Base-by-base conservation (phyloP, 2,888 invertebrate genomes). In the Mylabris sibirica region DNA sequence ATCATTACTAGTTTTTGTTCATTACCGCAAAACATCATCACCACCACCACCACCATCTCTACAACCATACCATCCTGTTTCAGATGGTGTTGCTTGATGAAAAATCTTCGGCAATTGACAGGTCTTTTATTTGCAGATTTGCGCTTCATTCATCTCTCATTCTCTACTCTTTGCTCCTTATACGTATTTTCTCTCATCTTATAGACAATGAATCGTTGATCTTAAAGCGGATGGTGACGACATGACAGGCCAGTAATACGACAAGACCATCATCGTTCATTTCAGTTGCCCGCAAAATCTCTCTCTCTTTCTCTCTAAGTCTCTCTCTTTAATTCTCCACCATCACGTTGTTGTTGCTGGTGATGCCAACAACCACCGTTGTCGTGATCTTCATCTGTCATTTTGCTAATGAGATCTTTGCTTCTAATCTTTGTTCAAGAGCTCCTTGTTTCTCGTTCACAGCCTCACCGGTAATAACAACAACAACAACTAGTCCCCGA, bases 91-190 rank as follows among this genome's bases (percentile, higher is more conserved):
- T 53, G 83, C 83, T 81, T 82, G 85, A 85, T 84, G 85, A 85
- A 85, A 85, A 85, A 84, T 84, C 84, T 83, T 77, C 74, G 79
- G 81, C 80, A 84, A 85, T 83, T 84, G 85, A 85, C 85, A 83
- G 83, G 79, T 79, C 84, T 82, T 84, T 84, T 85, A 84, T 84
- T 84, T 83, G 84, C 81, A 83, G 84, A 84, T 84, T 84, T 84
- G 81, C 61, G 81, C 53, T 79, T 83, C 82, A 81, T 83, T 83
- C 84, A 83, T 83, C 84, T 84, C 84, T 83, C 84, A 84, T 85
- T 84, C 83, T 83, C 84, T n/a, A n/a, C n/a, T 81, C 80, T 53
- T 53, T 53, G 53, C 53, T 53, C 22, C 22, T n/a, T n/a, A n/a
- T 24, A 53, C 53, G 24, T 53, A 11, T 49, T 53, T 53, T 53